Evolutionary conservation across 2,797 vertebrate genomes (phyloP).

Genomic region (Spondyliosoma cantharus): DNA sequence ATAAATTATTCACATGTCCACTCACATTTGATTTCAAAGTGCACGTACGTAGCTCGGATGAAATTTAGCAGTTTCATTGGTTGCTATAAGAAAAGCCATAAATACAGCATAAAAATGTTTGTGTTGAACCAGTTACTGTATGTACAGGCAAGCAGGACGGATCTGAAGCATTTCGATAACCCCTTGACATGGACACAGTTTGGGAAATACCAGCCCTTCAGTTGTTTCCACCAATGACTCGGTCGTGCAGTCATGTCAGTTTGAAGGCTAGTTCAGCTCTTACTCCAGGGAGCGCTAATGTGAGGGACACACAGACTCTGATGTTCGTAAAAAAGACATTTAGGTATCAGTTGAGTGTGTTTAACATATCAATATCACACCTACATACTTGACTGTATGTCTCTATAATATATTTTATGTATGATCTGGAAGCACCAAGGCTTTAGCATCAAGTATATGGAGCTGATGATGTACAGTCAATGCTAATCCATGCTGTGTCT

Average conservation of each 20-base stretch:
- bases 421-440: slow-evolving; percentile 30
- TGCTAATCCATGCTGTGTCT: slow-evolving; percentile 13
- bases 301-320: slow-evolving; percentile 9
- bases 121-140: slow-evolving; percentile 40
- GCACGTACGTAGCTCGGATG: slow-evolving; percentile 44
- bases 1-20: slow-evolving; percentile 58
- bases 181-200: slow-evolving; percentile 43
- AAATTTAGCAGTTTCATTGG: slow-evolving; percentile 43
- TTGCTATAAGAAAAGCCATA: slow-evolving; percentile 58
- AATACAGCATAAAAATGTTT: slow-evolving; percentile 63
- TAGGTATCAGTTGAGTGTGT: slow-evolving; percentile 1
- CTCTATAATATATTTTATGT: not conserved
- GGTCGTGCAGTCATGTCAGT: slow-evolving; percentile 29
- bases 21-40: slow-evolving; percentile 56
- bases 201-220: slow-evolving; percentile 54
- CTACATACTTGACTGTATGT: slow-evolving; percentile 28
- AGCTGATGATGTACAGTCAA: slow-evolving; percentile 4
- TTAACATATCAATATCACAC: slow-evolving; percentile 1
- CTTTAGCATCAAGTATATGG: slow-evolving; percentile 25
- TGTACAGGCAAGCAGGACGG: slow-evolving; percentile 46
- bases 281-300: slow-evolving; percentile 16
- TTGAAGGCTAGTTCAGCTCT: slow-evolving; percentile 28
- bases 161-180: slow-evolving; percentile 41
- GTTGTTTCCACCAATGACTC: slow-evolving; percentile 41
- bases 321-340: not conserved